phyloP scores from a whole-genome alignment of 2,797 vertebrate genomes.

The Cirrhinus mrigala region DNA sequence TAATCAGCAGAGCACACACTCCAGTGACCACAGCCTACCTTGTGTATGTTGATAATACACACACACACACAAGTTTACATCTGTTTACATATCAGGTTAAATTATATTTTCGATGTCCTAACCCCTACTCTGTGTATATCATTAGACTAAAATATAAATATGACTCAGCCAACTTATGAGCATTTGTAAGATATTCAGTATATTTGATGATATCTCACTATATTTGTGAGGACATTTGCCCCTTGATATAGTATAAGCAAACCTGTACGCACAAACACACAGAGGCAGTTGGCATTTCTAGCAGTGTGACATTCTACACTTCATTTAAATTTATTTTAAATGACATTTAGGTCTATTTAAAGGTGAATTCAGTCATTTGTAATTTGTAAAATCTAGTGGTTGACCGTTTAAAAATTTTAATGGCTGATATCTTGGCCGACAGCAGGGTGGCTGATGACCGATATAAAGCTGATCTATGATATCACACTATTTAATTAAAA shows the following conservation, averaged over 20 bases:
- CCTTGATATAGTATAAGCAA: neutral
- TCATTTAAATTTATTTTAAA: neutral
- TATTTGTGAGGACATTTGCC: neutral
- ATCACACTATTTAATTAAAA: neutral
- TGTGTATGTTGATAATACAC: neutral
- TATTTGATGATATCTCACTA: neutral
- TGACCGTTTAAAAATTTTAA: neutral
- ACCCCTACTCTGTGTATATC: too few relatives aligned
- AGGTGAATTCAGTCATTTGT: neutral
- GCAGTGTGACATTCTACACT: neutral
- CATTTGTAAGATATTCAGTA: neutral
- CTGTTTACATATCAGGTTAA: neutral
- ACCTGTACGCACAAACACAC: neutral
- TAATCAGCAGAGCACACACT: conserved; percentile 51
- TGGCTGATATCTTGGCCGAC: too few relatives aligned
- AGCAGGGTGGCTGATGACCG: too few relatives aligned
- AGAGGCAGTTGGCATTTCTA: neutral
- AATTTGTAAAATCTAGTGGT: neutral
- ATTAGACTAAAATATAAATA: neutral
- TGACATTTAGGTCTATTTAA: neutral
- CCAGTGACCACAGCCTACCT: conserved; percentile 30
- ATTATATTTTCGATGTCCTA: neutral
- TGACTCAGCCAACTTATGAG: neutral
- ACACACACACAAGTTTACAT: conserved; percentile 1
- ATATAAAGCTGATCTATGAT: too few relatives aligned